phyloP scores from a whole-genome alignment of 2,113 vertebrate species.

The Cettia cetti region DNA sequence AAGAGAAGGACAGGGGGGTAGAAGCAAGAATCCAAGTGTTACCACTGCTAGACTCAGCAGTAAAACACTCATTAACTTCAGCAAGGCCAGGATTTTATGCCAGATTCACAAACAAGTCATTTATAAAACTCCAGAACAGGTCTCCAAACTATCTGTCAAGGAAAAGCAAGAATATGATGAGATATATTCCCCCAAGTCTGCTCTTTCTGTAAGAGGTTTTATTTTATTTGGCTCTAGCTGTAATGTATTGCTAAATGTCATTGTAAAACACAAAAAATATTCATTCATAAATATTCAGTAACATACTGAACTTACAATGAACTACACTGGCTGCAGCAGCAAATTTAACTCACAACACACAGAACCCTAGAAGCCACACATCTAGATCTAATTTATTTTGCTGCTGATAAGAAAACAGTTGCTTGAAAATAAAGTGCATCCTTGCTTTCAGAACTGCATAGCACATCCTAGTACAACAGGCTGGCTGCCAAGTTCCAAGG shows the following conservation, averaged over 20 bases:
- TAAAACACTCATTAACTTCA: background rate
- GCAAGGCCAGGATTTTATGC: background rate
- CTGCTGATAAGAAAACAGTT: background rate
- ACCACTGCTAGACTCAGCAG: background rate
- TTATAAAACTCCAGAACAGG: conserved; percentile 17
- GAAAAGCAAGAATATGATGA: conserved; percentile 18
- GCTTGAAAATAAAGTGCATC: background rate
- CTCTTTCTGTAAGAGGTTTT: conserved; percentile 36
- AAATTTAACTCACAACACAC: conserved; percentile 40
- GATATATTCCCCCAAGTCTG: background rate
- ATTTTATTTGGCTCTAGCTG: conserved; percentile 53
- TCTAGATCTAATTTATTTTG: background rate
- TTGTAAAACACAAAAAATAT: conserved; percentile 46
- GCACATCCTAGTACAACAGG: background rate
- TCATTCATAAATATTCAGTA: conserved; percentile 67
- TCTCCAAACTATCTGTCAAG: conserved; percentile 31
- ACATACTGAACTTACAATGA: conserved; percentile 58
- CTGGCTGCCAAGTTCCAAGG: background rate
- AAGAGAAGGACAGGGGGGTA: background rate
- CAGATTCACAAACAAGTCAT: background rate
- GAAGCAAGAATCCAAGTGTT: background rate
- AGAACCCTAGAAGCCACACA: background rate
- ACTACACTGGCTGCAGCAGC: conserved; percentile 14
- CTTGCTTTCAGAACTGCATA: background rate
- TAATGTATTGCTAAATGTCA: conserved; percentile 45